These are phyloP conservation scores for Aphodius sticticus DNA, from an alignment of 2,888 invertebrate species.

Conservation along the genomic window DNA sequence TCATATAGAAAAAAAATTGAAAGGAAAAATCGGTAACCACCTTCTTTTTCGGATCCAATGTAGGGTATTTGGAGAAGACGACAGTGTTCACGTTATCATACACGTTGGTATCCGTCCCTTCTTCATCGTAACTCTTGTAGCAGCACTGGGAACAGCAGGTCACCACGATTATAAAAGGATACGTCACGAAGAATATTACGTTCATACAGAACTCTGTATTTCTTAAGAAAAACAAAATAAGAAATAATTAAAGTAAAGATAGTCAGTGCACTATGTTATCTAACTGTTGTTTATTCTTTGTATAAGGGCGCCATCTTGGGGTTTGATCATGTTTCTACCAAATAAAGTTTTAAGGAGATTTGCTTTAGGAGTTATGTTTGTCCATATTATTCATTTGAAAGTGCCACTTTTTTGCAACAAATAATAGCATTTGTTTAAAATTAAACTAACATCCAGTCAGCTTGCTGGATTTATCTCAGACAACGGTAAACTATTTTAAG, in stretches of 20 bases:
- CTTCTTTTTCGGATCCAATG: conserved; percentile 29
- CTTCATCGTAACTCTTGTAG: conserved; percentile 49
- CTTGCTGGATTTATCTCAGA: too few species aligned
- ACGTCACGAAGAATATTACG: conserved; percentile 60
- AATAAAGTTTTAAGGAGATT: neutral
- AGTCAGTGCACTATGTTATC: neutral
- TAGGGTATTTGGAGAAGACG: conserved; percentile 43
- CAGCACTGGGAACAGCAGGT: conserved; percentile 52
- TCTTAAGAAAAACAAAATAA: conserved; percentile 9
- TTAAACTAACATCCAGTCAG: too few species aligned
- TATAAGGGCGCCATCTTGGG: neutral
- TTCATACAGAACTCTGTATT: conserved; percentile 61
- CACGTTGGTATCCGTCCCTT: conserved; percentile 38
- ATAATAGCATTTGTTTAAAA: too few species aligned
- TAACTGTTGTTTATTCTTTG: neutral
- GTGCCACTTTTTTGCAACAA: too few species aligned
- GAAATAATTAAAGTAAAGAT: neutral
- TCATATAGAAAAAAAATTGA: too few species aligned
- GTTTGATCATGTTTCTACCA: neutral
- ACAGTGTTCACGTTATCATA: conserved; percentile 44
- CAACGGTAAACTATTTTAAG: too few species aligned
- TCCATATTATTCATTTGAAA: too few species aligned
- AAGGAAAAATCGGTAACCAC: neutral
- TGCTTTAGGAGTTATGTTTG: neutral
- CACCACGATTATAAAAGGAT: conserved; percentile 56